Conservation (phyloP, 2,888 invertebrate genomes). For the Trimorus sp. region DNA sequence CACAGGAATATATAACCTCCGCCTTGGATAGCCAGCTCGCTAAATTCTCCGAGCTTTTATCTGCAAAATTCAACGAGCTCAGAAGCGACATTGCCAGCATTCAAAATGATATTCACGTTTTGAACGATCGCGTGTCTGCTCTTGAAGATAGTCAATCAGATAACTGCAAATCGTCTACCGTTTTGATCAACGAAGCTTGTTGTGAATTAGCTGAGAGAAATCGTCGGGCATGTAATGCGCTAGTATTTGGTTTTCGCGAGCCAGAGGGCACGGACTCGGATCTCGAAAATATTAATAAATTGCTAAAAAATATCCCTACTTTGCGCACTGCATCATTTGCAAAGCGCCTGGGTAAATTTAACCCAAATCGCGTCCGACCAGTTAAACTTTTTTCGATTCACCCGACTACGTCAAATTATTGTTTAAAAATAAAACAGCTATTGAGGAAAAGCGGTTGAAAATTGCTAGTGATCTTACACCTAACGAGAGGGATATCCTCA, state of each 20-base stretch:
- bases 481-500: background rate
- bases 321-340: background rate
- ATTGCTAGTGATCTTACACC: background rate
- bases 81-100: too few species aligned
- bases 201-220: background rate
- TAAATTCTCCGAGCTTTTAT: too few species aligned
- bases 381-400: background rate
- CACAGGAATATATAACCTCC: too few species aligned
- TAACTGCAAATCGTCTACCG: background rate
- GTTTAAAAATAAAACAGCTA: background rate
- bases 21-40: too few species aligned
- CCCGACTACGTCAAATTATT: background rate
- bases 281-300: background rate
- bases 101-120: background rate
- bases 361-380: background rate
- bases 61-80: too few species aligned
- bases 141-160: background rate
- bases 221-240: background rate
- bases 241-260: background rate
- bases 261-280: background rate
- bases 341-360: background rate
- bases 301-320: background rate
- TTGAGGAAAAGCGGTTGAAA: background rate
- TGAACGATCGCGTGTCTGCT: background rate
- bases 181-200: background rate